Conservation (phyloP, 64 coral and sea anemone species). For the Pocillopora damicornis region DNA sequence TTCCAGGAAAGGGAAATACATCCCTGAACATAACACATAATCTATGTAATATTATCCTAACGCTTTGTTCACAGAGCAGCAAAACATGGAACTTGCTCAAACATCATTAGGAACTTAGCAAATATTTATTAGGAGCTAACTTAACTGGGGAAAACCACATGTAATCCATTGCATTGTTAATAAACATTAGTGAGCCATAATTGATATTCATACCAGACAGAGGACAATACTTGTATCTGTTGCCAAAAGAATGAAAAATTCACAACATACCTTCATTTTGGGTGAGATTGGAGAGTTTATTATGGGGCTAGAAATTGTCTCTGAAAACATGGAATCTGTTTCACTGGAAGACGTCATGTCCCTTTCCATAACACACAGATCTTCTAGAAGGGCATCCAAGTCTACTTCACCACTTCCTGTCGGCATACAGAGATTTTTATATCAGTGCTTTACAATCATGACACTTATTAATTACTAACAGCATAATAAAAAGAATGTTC, state of each 20-base stretch:
- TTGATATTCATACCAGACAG: background rate
- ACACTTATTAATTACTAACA: conserved; percentile 60
- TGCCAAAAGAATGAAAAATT: background rate
- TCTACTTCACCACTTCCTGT: conserved; percentile 94
- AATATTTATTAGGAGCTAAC: background rate
- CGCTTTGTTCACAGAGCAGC: too few relatives aligned
- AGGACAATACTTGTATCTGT: background rate
- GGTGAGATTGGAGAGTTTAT: conserved; percentile 74
- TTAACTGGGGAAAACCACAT: background rate
- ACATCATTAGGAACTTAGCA: background rate
- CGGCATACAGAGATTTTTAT: conserved; percentile 23
- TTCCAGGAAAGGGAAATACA: background rate
- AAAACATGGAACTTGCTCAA: background rate
- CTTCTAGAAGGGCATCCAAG: conserved; percentile 93
- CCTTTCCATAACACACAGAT: conserved; percentile 96
- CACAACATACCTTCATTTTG: conserved; percentile 69
- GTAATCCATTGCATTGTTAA: background rate
- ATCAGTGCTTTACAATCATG: conserved; percentile 22
- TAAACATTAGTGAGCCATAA: background rate
- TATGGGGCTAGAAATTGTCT: conserved; percentile 19
- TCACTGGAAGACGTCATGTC: conserved; percentile 67
- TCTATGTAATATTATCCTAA: too few relatives aligned
- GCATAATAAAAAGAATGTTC: background rate
- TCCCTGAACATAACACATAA: too few relatives aligned
- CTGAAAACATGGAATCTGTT: conserved; percentile 32